Evolutionary conservation across 2,113 vertebrate genomes (phyloP), one percentile per base, ranked within the genome.

Genomic region (Neolamprologus caudopunctatus): DNA sequence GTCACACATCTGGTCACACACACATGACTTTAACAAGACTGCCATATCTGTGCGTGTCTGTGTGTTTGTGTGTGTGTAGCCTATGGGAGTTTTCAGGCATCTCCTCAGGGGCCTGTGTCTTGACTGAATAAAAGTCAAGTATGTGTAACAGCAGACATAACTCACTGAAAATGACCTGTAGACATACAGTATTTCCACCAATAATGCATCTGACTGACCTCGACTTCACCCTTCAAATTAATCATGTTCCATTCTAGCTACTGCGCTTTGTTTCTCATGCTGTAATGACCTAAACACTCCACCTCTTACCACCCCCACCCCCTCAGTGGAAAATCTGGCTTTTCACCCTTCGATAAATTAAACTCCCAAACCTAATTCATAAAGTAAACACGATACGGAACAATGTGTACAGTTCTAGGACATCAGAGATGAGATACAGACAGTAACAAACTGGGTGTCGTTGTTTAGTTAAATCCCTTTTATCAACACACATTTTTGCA

Each of bases 11-110:
- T 13, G 51, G 26, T 71, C 82, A 85, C 37, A 82, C 7, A 50
- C 79, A 58, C 63, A 54, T 13, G 26, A 13, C 50, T 81, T 50
- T 21, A 45, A 35, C 40, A 57, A 55, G 45, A 85, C 9, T 40
- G 17, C n/a, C 26, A 58, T 10, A 61, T 82, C 55, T 78, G 75
- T 35, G 75, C 7, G 47, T 66, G 26, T 80, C 73, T 51, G 78
- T 26, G 54, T 51, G 31, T 71, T 80, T 51, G 31, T 71, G 17
- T 35, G 31, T 66, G 31, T 8, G 61, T 83, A 13, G 68, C 54
- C 88, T 85, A 87, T 57, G 82, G 47, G 37, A 63, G 61, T 88
- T 87, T 89, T 82, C 55, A 88, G 85, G 86, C 84, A 26, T 68
- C 21, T 37, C 85, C 87, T 84, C 53, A 31, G 35, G 71, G 16